Evolutionary conservation across 2,888 invertebrate genomes (phyloP), one percentile per base, ranked within the genome.

Genomic region (Melipona bicolor): DNA sequence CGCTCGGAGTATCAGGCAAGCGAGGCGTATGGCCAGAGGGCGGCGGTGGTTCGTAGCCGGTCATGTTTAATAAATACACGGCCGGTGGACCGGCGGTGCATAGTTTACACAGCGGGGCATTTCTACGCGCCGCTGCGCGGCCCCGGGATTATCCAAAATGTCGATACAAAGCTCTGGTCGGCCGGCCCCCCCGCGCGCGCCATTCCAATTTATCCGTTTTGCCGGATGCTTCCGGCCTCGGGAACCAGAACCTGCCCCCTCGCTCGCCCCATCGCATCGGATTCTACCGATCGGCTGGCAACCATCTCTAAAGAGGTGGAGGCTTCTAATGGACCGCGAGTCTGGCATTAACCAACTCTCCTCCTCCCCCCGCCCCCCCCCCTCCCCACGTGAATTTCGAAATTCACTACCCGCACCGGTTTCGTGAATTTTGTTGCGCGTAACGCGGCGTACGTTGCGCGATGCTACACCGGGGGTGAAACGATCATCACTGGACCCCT

Each of bases 21-120:
- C 52, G 52, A 52, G 62, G 59, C 27, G 36, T 64, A 32, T 75
- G 49, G 72, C 67, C 67, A 70, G 68, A 68, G 77, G 79, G 81
- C 36, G 65, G 72, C 76, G 56, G 64, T 52, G 68, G 27, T 72
- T 79, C 79, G 85, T 77, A 73, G 74, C 79, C 80, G 70, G 77
- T 79, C 78, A 88, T 89, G 91, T 91, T 91, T 91, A 91, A 91
- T 92, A 91, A 91, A 91, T 92, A 91, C 91, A 91, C 86, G 89
- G 87, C 84, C 87, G 78, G 77, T 77, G 84, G n/a, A 73, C 80
- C 43, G 78, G 70, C 81, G 81, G 79, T 85, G 90, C 84, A 87
- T 84, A 90, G 92, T 89, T 92, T 89, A 91, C 88, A 90, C 88
- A 90, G 88, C 67, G 80, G 85, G 87, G 83, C 74, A 83, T 86